These are phyloP conservation scores for Gymnoscopelus microlampas DNA, from an alignment of 2,797 vertebrate genomes.

Conservation along the genomic window DNA sequence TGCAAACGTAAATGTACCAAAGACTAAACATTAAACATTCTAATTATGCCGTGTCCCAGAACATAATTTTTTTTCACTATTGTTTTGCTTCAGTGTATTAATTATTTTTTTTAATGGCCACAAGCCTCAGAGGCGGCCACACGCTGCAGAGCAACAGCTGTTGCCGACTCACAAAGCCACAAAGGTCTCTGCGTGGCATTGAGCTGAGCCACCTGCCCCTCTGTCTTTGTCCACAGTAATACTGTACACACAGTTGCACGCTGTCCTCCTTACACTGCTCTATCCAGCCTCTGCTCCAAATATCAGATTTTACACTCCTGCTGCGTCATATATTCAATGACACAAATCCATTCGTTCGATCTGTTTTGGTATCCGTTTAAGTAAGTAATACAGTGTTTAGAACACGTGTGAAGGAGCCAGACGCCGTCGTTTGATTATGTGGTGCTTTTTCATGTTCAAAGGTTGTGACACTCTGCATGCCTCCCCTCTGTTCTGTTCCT, in stretches of 20 bases:
- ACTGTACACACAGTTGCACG: slow-evolving; percentile 47
- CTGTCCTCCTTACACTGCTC: slow-evolving; percentile 55
- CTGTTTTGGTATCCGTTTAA: slow-evolving; percentile 53
- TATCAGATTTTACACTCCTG: neutral
- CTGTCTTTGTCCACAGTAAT: slow-evolving; percentile 66
- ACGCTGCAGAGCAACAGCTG: slow-evolving; percentile 70
- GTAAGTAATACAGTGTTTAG: slow-evolving; percentile 41
- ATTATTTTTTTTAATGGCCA: slow-evolving; percentile 47
- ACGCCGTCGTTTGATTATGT: neutral
- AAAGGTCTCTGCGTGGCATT: slow-evolving; percentile 71
- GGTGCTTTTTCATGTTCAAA: slow-evolving; percentile 57
- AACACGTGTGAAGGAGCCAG: slow-evolving; percentile 10
- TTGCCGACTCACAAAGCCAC: slow-evolving; percentile 68
- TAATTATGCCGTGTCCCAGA: neutral
- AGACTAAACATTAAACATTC: too few species aligned
- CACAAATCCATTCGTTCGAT: slow-evolving; percentile 37
- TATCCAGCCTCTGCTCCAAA: slow-evolving; percentile 38
- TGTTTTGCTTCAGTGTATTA: slow-evolving; percentile 14
- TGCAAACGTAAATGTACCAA: neutral
- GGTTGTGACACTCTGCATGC: slow-evolving; percentile 4
- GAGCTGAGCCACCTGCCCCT: slow-evolving; percentile 72
- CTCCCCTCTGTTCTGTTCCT: neutral
- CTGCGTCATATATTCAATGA: neutral
- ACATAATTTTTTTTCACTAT: neutral
- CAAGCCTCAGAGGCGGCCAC: slow-evolving; percentile 53